phyloP scores from a whole-genome alignment of 2,113 vertebrate species.

The Amazona guildingii region DNA sequence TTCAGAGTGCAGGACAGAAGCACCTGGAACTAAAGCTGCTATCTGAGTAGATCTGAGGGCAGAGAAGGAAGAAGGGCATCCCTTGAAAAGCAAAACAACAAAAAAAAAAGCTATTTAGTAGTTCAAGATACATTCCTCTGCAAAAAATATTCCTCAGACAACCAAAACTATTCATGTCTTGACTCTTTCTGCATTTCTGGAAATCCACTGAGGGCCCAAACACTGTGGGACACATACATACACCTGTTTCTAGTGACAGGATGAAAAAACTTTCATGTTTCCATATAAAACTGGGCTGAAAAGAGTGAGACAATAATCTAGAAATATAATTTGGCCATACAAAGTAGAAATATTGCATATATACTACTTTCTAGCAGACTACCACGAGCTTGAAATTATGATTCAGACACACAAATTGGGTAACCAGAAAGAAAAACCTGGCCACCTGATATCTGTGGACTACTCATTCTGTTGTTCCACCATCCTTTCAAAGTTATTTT shows the following conservation, averaged over 20 bases:
- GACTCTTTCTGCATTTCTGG: background rate
- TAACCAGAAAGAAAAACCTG: background rate
- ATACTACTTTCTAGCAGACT: background rate
- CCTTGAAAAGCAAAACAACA: background rate
- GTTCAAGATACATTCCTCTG: background rate
- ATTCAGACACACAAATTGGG: background rate
- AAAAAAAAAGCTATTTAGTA: background rate
- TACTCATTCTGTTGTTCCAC: background rate
- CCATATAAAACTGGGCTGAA: background rate
- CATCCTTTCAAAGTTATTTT: background rate
- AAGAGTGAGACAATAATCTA: background rate
- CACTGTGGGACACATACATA: rapidly evolving
- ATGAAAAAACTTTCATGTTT: background rate
- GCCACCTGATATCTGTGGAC: background rate
- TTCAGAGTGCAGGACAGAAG: background rate
- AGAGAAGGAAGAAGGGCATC: background rate
- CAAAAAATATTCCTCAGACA: background rate
- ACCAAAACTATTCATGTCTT: background rate
- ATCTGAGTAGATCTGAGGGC: background rate
- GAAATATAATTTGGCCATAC: background rate
- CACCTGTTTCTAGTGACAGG: background rate
- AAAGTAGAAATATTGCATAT: background rate
- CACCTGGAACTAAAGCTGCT: background rate
- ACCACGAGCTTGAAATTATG: background rate
- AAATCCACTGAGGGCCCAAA: background rate